Conservation (phyloP, 35 echinoderm and acorn worm genomes). For the Amphiura filiformis region DNA sequence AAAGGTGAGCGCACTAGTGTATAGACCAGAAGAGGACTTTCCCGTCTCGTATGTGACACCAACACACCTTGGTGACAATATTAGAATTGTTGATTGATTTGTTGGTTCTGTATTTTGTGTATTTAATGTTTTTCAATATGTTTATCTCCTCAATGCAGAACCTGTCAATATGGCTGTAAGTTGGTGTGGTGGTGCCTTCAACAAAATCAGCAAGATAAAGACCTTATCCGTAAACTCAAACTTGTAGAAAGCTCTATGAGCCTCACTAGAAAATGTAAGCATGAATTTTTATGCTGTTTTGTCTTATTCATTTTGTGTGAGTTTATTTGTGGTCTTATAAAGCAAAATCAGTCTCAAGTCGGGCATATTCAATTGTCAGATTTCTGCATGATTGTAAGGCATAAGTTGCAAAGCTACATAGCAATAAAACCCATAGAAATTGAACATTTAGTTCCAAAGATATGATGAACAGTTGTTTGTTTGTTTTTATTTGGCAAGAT, state of each 20-base stretch:
- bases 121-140: too few species aligned
- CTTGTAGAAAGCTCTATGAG: slow-evolving; percentile 69
- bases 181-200: slow-evolving; percentile 81
- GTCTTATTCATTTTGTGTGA: not conserved
- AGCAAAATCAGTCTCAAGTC: not conserved
- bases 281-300: not conserved
- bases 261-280: slow-evolving; percentile 88
- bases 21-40: too few species aligned
- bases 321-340: not conserved
- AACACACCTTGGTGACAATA: too few species aligned
- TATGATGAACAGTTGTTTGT: too few species aligned
- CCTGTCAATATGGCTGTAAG: slow-evolving; percentile 81
- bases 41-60: too few species aligned
- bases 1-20: too few species aligned
- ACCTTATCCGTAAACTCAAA: slow-evolving; percentile 59
- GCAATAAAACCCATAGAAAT: not conserved
- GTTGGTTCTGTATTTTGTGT: not conserved
- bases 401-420: not conserved
- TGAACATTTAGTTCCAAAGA: too few species aligned
- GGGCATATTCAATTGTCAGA: too few species aligned
- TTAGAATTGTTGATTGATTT: too few species aligned
- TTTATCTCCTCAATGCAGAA: slow-evolving; percentile 16
- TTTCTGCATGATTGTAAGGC: too few species aligned
- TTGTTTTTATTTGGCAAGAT: too few species aligned
- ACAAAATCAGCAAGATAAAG: slow-evolving; percentile 44